Conservation (phyloP, 2,797 vertebrate species). For the Podargus strigoides region DNA sequence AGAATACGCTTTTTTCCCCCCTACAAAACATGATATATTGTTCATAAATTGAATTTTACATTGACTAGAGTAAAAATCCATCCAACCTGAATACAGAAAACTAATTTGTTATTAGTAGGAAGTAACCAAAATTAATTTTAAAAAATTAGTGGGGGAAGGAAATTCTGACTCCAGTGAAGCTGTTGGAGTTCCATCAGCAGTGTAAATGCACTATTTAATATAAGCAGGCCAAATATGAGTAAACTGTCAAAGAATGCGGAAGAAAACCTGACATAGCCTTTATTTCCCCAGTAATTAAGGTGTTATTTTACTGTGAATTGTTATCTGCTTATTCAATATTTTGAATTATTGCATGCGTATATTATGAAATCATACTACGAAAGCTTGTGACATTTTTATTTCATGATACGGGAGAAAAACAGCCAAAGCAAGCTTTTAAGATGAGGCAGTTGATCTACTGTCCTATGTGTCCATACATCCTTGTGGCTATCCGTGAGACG, state of each 20-base stretch:
- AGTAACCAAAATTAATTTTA: not conserved
- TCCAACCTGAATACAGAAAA: not conserved
- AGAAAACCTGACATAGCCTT: not conserved
- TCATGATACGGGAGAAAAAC: accelerated
- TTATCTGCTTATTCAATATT: not conserved
- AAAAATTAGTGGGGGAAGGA: not conserved
- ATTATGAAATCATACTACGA: not conserved
- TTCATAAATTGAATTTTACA: not conserved
- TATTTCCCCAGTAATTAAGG: no score
- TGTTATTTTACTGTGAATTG: not conserved
- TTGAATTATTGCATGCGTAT: not conserved
- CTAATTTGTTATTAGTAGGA: not conserved
- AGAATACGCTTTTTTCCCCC: accelerated
- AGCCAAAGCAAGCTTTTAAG: not conserved
- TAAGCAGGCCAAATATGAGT: not conserved
- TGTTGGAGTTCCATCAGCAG: not conserved
- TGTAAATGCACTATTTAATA: not conserved
- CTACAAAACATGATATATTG: not conserved
- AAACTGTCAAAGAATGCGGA: not conserved
- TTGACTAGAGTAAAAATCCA: not conserved
- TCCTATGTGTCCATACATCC: accelerated
- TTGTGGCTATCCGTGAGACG: not conserved
- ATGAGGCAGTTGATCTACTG: not conserved
- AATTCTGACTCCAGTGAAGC: not conserved
- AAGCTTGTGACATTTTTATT: not conserved